A percentile compares a stretch with the other conserved stretches of the same genome.
These are phyloP conservation scores for Mus spretus DNA, from an alignment of 2,797 vertebrate genomes.

Conservation along the genomic window DNA sequence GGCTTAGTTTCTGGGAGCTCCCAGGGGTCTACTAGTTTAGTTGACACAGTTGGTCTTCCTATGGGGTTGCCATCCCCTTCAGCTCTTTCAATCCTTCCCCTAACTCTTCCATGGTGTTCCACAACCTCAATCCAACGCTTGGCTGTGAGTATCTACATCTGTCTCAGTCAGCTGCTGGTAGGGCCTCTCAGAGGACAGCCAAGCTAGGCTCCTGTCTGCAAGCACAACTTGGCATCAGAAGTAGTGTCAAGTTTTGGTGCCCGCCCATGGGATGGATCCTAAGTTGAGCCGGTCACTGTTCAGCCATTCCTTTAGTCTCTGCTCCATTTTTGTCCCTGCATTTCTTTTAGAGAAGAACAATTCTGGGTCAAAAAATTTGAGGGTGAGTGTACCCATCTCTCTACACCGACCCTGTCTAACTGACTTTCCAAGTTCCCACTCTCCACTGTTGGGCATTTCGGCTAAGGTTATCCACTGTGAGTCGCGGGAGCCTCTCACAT, in stretches of 20 bases:
- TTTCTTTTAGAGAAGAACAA: not conserved
- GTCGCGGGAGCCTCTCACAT: too few relatives aligned
- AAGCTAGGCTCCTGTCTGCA: not conserved
- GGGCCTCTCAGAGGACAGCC: not conserved
- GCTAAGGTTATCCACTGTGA: not conserved
- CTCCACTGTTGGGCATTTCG: not conserved
- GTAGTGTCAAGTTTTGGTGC: not conserved
- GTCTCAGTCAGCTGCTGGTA: not conserved
- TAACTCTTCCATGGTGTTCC: too few relatives aligned
- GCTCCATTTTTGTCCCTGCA: not conserved
- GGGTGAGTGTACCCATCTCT: not conserved
- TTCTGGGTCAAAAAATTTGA: not conserved
- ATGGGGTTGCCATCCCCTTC: too few relatives aligned
- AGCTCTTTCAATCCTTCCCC: too few relatives aligned
- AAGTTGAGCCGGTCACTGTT: not conserved
- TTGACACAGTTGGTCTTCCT: not conserved
- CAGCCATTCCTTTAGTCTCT: not conserved
- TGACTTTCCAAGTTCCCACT: not conserved
- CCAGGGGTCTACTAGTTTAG: not conserved
- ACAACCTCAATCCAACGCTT: too few relatives aligned
- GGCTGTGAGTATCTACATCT: too few relatives aligned
- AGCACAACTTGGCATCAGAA: not conserved
- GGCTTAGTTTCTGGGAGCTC: not conserved
- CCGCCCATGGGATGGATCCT: not conserved
- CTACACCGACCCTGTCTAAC: not conserved